Base-by-base conservation (phyloP, 2,888 invertebrate genomes). In the Notodonta dromedarius region DNA sequence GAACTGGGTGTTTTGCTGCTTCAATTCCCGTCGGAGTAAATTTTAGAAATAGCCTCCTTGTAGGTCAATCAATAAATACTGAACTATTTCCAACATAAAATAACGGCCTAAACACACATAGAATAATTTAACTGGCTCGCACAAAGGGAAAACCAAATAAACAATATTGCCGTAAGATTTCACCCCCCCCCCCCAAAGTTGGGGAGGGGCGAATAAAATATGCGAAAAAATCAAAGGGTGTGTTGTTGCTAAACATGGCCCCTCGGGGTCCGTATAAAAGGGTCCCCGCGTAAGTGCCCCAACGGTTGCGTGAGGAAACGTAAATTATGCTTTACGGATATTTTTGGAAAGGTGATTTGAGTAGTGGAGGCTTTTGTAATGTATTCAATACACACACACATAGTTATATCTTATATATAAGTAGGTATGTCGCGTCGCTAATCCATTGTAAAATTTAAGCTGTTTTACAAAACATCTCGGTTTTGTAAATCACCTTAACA, bases 171-270 rank as follows among this genome's bases (percentile, higher is more conserved):
- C 61, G 53, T 65, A 72, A 74, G 70, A 73, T 70, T 70, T 58
- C 63, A 39, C 58, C 59, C 66, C 42, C 58, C 67, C 58, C 59
- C 66, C 42, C 58, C 67, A 71, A 67, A 66, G 69, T 73, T 63
- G 13, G 44, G 64, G 54, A 56, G 61, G 60, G 57, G 60, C 58
- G 74, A 70, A 80, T 76, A 77, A 74, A 76, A 76, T 77, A 79
- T 77, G 79, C 76, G 77, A 84, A 82, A 74, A 78, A 83, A 83
- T 84, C 84, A 84, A 84, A 84, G 83, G 82, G 73, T 74, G 69
- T 61, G 62, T 67, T 75, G 73, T 76, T 77, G 75, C 76, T 73
- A 78, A 80, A 81, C 81, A 79, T 76, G 73, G 70, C 77, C 78
- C 69, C 58, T 57, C 74, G 65, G 74, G 65, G 32, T 52, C 58